Evolutionary conservation across 2,797 vertebrate genomes (phyloP), one percentile per base, ranked within the genome.

Genomic region (Megalops cyprinoides): DNA sequence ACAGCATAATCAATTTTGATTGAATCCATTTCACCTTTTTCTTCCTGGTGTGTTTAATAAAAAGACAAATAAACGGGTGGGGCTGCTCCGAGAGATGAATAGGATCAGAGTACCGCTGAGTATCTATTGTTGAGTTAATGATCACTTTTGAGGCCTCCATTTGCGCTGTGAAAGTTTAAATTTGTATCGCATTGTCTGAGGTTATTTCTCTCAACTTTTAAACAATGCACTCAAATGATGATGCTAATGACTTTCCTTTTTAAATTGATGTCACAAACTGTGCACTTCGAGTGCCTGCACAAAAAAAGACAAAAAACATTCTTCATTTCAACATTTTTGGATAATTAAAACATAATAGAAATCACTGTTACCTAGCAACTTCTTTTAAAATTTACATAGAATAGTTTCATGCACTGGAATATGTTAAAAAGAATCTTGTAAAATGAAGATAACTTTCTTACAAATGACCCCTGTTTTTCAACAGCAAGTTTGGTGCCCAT

Each of bases 361-460:
- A 67, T 67, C 58, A 62, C 62, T 67, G 62, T 37, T 67, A 67
- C 62, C 20, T 67, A 67, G 62, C 62, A 67, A 67, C 62, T 67
- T 31, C 67, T 67, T 39, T 39, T 67, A 4, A 14, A 28, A 37
- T 67, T 67, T 39, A 67, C 20, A 15, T 62, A 37, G 14, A 12
- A 67, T 67, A 67, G 14, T 18, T 34, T 39, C 3, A n/a, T n/a
- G n/a, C n/a, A n/a, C n/a, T n/a, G n/a, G n/a, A n/a, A n/a, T n/a
- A n/a, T n/a, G n/a, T n/a, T n/a, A n/a, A n/a, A n/a, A n/a, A n/a
- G n/a, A n/a, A n/a, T n/a, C n/a, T n/a, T n/a, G n/a, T n/a, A n/a
- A n/a, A n/a, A n/a, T n/a, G n/a, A n/a, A n/a, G n/a, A n/a, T n/a
- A n/a, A n/a, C n/a, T n/a, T n/a, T n/a, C n/a, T n/a, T n/a, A n/a